Evolutionary conservation across 1,140 invertebrate species (phyloP).

Genomic region (Drosophila lowei): DNA sequence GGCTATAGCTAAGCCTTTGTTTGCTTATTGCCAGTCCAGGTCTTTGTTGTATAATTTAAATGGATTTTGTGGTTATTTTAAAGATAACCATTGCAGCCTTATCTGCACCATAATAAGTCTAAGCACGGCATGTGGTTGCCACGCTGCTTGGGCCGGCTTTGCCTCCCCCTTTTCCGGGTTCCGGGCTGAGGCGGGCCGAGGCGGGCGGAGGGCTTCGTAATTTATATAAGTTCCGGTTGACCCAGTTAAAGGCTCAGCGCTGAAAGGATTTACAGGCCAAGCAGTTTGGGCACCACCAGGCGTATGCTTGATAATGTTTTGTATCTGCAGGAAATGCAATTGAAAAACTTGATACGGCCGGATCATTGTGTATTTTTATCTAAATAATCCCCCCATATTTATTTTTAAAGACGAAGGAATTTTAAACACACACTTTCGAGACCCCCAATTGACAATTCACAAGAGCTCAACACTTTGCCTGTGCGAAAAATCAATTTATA

Average conservation of each 20-base stretch:
- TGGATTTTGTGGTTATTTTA: constrained; percentile 78
- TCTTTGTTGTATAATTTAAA: constrained; percentile 71
- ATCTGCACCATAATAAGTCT: constrained; percentile 59
- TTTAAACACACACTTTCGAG: constrained; percentile 2
- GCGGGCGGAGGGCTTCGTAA: constrained; percentile 20
- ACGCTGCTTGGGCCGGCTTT: constrained; percentile 6
- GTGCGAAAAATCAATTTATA: constrained; percentile 77
- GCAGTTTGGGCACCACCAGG: constrained; percentile 33
- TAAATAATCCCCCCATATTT: no score
- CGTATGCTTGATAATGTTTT: constrained; percentile 1
- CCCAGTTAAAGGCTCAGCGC: constrained; percentile 52
- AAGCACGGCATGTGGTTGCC: constrained; percentile 24
- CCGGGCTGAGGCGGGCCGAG: no score
- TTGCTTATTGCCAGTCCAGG: constrained; percentile 36
- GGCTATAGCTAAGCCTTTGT: constrained; percentile 44
- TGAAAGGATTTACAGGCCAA: constrained; percentile 59
- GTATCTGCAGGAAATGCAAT: no score
- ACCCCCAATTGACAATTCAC: constrained; percentile 55
- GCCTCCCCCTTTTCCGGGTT: constrained; percentile 40
- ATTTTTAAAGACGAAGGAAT: constrained; percentile 12
- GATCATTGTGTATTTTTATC: no score
- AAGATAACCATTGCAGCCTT: constrained; percentile 67
- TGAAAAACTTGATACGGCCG: no score
- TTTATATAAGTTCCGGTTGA: constrained; percentile 72
- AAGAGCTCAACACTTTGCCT: constrained; percentile 63